Base-by-base conservation (phyloP, 2,113 vertebrate genomes). In the Phylloscopus whistleri region DNA sequence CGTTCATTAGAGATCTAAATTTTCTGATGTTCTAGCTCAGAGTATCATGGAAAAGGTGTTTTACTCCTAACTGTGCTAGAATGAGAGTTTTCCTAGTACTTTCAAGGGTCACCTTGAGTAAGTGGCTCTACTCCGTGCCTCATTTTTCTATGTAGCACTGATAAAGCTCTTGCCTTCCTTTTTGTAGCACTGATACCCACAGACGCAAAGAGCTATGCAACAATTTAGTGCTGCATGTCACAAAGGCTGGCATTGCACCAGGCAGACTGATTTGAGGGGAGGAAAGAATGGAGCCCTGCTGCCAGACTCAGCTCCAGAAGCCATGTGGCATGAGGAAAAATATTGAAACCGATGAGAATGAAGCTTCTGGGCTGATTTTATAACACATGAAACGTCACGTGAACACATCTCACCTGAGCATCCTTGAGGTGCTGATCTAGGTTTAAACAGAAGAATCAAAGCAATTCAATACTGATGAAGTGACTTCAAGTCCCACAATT, bases 391-490 rank as follows among this genome's bases (percentile, higher is more conserved):
- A 66, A 55, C 4, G 1, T 27, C n/a, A 39, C 11, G 6, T 16
- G 10, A 85, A 46, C 10, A 39, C 0, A 0, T 9, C 6, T 37
- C 43, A 64, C 30, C 26, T 72, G 30, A 87, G 33, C 13, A 87
- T 39, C n/a, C 37, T 44, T 72, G 37, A 83, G 27, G 63, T 23
- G 26, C 7, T 83, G 41, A 72, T 44, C 33, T 48, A 24, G 52
- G 51, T 70, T 89, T 78, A 58, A 67, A 58, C 14, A 77, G 23
- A 62, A 58, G 7, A 43, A 56, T 19, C 30, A 59, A 80, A 81
- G 41, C 20, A 69, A 28, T 39, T 84, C 28, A 44, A 1, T 27
- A 11, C 10, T 46, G 22, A 35, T 49, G 24, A 94, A 80, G 17
- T 23, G 24, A 62, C 10, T 89, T 79, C 20, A n/a, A 5, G 10